Evolutionary conservation across 2,888 invertebrate genomes (phyloP), one percentile per base, ranked within the genome.

Genomic region (Nephrocerus scutellatus): DNA sequence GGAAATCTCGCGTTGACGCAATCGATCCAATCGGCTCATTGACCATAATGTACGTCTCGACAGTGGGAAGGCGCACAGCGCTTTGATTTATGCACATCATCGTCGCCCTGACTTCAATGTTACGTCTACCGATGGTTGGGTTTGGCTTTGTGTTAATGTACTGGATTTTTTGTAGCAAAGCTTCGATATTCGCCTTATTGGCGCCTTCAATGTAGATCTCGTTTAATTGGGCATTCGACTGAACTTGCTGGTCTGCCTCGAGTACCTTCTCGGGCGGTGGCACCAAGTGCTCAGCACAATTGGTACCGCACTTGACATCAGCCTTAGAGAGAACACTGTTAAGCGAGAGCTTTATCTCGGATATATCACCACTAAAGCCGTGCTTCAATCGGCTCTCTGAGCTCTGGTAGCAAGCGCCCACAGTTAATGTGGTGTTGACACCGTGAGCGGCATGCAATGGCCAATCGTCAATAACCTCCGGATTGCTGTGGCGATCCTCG

Each of bases 381-480:
- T 96, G 95, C 59, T 85, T 86, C 75, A 93, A 85, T 61, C 84
- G 84, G 64, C 82, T 82, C 55, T 91, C 91, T 0, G 89, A 86
- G 25, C 92, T 89, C 76, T 96, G 96, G 89, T 93, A 98, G 73
- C 98, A 98, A 18, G 96, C 97, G 2, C 97, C 98, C 1, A 97
- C 84, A 0, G 88, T 84, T 26, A 97, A 72, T 6, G 91, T 92
- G 7, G 96, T 97, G 65, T 91, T 91, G 50, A 91, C 80, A 2
- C 87, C 91, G 54, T 89, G 89, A 1, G 95, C 90, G 7, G 92
- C 91, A 66, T 97, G 97, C 28, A 98, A 74, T 2, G 97, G 96
- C 96, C 96, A 97, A 72, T 98, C 98, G 64, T 98, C 97, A 61
- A 98, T 91, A 31, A 98, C 90, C 70, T 97, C 96, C 0, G 95